phyloP scores from a whole-genome alignment of 2,113 vertebrate genomes.

The Micronycteris hirsuta region DNA sequence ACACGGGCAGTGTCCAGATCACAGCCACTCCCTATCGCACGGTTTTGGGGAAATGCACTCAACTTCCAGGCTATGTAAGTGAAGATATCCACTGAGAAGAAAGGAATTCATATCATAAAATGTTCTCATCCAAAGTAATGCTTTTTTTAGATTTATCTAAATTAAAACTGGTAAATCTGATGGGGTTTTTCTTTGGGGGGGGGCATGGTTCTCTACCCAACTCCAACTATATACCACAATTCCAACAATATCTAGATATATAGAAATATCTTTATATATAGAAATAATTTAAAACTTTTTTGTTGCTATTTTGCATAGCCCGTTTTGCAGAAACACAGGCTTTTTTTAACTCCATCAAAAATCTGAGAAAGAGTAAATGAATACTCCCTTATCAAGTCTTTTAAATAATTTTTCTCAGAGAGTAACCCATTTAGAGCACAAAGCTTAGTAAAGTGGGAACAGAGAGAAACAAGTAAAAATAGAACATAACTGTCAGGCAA shows the following conservation, averaged over 20 bases:
- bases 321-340: neutral
- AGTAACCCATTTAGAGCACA: slow-evolving; percentile 12
- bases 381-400: neutral
- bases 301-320: neutral
- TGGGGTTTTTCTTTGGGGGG: neutral
- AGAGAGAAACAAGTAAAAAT: neutral
- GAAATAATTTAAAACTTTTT: neutral
- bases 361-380: neutral
- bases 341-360: neutral
- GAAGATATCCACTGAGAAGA: slow-evolving; percentile 83
- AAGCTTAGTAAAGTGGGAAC: neutral
- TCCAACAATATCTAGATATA: neutral
- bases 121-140: neutral
- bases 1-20: slow-evolving; percentile 86
- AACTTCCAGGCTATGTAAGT: slow-evolving; percentile 89
- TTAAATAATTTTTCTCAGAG: neutral
- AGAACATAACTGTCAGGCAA: neutral
- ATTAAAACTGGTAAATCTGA: neutral
- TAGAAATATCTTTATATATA: too few species aligned
- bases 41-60: slow-evolving; percentile 84
- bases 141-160: neutral
- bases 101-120: neutral
- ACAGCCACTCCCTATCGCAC: slow-evolving; percentile 85
- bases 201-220: neutral
- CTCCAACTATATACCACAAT: neutral